Evolutionary conservation across 2,888 invertebrate genomes (phyloP).

Genomic region (Nesidiocoris tenuis): DNA sequence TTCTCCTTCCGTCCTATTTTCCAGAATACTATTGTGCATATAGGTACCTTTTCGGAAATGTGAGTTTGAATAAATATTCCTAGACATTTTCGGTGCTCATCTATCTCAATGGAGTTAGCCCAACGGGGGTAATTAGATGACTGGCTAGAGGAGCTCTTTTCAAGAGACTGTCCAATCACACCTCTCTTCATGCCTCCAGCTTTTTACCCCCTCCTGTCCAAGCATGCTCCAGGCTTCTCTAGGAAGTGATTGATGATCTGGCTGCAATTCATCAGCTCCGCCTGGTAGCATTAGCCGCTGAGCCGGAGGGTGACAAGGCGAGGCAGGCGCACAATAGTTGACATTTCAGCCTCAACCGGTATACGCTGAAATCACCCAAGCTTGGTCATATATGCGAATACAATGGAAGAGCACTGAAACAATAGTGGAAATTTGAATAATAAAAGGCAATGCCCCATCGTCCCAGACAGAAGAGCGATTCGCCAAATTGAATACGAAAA

Average conservation of each 20-base stretch:
- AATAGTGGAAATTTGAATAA: neutral
- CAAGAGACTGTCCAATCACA: neutral
- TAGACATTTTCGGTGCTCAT: too few relatives aligned
- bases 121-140: neutral
- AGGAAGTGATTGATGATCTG: neutral
- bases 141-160: neutral
- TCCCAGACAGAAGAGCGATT: too few relatives aligned
- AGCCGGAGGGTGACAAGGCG: neutral
- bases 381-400: neutral
- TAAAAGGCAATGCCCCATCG: neutral
- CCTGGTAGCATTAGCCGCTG: neutral
- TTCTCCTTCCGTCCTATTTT: too few relatives aligned
- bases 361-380: neutral
- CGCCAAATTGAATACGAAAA: too few relatives aligned
- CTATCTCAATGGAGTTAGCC: too few relatives aligned
- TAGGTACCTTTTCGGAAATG: too few relatives aligned
- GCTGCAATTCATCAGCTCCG: neutral
- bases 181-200: neutral
- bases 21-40: too few relatives aligned
- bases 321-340: neutral
- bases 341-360: neutral
- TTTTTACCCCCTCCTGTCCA: neutral
- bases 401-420: neutral
- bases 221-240: neutral
- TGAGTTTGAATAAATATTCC: too few relatives aligned